Conservation (phyloP, 2,113 vertebrate species). For the Anseranas semipalmata region DNA sequence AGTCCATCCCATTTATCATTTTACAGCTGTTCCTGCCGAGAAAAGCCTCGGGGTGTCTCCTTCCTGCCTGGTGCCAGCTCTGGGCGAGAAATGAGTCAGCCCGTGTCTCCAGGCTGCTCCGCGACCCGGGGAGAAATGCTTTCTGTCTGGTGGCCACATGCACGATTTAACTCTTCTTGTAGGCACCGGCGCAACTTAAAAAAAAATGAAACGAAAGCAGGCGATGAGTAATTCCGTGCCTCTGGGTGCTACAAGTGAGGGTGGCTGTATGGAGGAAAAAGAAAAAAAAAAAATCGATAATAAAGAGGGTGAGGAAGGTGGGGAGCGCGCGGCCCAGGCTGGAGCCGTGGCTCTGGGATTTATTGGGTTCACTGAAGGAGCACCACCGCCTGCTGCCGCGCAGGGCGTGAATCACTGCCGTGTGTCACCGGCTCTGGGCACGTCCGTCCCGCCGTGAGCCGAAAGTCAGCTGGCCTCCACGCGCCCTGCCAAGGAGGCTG, state of each 20-base stretch:
- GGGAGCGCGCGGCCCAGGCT: neutral
- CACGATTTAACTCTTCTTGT: neutral
- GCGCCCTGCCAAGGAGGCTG: neutral
- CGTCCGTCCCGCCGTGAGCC: rapidly evolving
- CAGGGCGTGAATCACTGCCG: rapidly evolving
- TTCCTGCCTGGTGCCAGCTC: neutral
- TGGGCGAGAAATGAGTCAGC: neutral
- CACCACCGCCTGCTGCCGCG: rapidly evolving
- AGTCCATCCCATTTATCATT: neutral
- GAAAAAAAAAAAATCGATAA: neutral
- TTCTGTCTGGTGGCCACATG: neutral
- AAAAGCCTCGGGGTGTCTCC: neutral
- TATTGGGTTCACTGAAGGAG: neutral
- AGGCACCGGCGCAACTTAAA: neutral
- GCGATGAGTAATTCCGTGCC: neutral
- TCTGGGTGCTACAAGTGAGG: neutral
- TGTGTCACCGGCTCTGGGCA: neutral
- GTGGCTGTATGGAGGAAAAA: rapidly evolving
- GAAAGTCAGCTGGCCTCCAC: neutral
- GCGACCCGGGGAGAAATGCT: neutral
- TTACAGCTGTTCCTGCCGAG: neutral
- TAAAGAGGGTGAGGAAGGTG: neutral
- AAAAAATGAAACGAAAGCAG: rapidly evolving
- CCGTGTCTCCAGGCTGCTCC: neutral
- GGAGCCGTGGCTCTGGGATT: neutral